Evolutionary conservation across 2,113 vertebrate genomes (phyloP), one percentile per base, ranked within the genome.

Genomic region (Menura novaehollandiae): DNA sequence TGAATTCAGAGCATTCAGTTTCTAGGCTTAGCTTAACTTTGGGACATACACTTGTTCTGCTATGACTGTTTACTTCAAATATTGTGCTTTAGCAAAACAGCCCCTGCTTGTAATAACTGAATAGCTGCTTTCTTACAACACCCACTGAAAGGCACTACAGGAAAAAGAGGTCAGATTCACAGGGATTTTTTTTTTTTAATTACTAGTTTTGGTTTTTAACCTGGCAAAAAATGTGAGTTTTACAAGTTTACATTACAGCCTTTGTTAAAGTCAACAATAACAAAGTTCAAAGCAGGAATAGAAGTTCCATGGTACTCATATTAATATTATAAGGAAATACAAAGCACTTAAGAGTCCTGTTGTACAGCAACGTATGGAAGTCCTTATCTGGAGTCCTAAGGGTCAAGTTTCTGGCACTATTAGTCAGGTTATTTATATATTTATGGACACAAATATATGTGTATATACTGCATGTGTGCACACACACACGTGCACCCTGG

Each of bases 51-150:
- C 17, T 30, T 82, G 28, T 64, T 78, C 73, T 89, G 35, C 77
- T 88, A 2, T 19, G 52, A 74, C 41, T 73, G 2, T 85, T 87
- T 72, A 39, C 58, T 89, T 91, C 74, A 75, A 91, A 86, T 43
- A 59, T 58, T 86, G 63, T 74, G 47, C 51, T 91, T 83, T 47
- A 91, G 88, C 47, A 92, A 96, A 97, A 95, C 91, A 93, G 91
- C 62, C 74, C 30, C 41, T 88, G 44, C 58, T 83, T 86, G 75
- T 80, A 85, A 58, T 85, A 92, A 90, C 32, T 97, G 94, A 96
- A 96, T 91, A 76, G 63, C 76, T 96, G 85, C 82, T 97, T 97
- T 97, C 94, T 97, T 92, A 79, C 84, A 49, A 51, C 93, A 91
- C 80, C 66, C 84, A n/a, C 89, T 55, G 71, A 55, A 82, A 92